A percentile compares a stretch with the other conserved stretches of the same genome.
phyloP scores from a whole-genome alignment of 2,888 invertebrate species.

The Pachliopta kotzebuea region DNA sequence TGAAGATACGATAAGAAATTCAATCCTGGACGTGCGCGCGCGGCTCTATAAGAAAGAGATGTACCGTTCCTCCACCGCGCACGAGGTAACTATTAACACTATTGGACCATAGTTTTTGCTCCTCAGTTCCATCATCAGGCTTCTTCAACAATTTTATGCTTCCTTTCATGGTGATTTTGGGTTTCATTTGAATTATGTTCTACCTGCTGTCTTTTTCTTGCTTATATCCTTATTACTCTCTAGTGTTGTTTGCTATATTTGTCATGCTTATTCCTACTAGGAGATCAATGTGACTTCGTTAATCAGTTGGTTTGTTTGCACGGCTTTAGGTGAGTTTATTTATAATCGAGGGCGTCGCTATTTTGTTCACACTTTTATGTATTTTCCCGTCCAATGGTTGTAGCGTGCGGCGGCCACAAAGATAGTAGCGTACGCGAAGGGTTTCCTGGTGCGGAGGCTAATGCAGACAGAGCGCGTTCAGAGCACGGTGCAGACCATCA shows the following conservation, averaged over 20 bases:
- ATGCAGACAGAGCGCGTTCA: constrained; percentile 91
- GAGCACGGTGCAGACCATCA: constrained; percentile 88
- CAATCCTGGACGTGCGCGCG: constrained; percentile 42
- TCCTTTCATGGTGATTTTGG: background rate
- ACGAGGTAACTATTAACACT: constrained; percentile 49
- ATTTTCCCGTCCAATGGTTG: constrained; percentile 35
- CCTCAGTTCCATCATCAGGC: background rate
- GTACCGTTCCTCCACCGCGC: constrained; percentile 42
- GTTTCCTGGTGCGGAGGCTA: constrained; percentile 90
- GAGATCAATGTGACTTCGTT: background rate
- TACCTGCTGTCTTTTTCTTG: background rate
- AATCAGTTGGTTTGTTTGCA: background rate
- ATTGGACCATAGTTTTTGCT: background rate
- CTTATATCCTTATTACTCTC: background rate
- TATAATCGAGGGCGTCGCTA: constrained; percentile 4
- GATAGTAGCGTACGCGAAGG: constrained; percentile 85
- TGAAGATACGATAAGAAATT: constrained; percentile 47
- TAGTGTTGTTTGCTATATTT: background rate
- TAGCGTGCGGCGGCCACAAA: constrained; percentile 81
- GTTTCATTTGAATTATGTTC: background rate
- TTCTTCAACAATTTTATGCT: background rate
- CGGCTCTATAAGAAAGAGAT: constrained; percentile 33
- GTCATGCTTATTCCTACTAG: background rate
- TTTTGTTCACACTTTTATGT: constrained; percentile 52
- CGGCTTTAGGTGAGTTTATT: constrained; percentile 3